Evolutionary conservation across 1,140 invertebrate species (phyloP).

Genomic region (Drosophila pachea): DNA sequence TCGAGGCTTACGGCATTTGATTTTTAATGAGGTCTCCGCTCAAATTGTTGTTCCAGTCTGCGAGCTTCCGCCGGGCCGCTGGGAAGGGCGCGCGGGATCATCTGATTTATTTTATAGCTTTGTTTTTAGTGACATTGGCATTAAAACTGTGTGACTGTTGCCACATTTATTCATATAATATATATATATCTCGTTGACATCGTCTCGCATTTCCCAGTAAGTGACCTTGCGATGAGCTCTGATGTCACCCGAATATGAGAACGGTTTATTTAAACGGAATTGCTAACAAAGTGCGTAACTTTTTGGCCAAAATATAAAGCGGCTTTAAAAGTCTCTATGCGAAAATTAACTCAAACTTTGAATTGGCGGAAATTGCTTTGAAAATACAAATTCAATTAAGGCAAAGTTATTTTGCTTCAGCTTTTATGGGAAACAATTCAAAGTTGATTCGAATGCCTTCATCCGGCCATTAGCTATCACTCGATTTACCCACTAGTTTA

Average conservation of each 20-base stretch:
- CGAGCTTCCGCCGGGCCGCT: background rate
- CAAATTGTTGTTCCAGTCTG: constrained; percentile 31
- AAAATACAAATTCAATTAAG: too few species aligned
- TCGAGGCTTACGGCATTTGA: constrained; percentile 28
- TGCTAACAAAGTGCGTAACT: background rate
- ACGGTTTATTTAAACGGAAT: background rate
- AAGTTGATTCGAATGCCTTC: background rate
- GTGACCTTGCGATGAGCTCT: constrained; percentile 20
- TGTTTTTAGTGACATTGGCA: constrained; percentile 29
- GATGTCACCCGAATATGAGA: constrained; percentile 6
- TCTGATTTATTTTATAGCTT: constrained; percentile 34
- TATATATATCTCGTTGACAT: background rate
- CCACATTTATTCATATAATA: constrained; percentile 8
- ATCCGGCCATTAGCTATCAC: background rate
- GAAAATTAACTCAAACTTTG: background rate
- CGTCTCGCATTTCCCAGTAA: background rate
- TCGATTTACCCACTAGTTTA: background rate
- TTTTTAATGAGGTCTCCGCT: constrained; percentile 46
- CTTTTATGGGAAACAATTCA: background rate
- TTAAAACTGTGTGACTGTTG: constrained; percentile 30
- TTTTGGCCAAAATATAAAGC: background rate
- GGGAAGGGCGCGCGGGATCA: background rate
- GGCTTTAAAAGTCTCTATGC: background rate
- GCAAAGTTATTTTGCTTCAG: too few species aligned
- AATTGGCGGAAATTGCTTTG: too few species aligned